These are phyloP conservation scores for Caenorhabditis inopinata DNA, from an alignment of 1,140 invertebrate species.

Conservation along the genomic window DNA sequence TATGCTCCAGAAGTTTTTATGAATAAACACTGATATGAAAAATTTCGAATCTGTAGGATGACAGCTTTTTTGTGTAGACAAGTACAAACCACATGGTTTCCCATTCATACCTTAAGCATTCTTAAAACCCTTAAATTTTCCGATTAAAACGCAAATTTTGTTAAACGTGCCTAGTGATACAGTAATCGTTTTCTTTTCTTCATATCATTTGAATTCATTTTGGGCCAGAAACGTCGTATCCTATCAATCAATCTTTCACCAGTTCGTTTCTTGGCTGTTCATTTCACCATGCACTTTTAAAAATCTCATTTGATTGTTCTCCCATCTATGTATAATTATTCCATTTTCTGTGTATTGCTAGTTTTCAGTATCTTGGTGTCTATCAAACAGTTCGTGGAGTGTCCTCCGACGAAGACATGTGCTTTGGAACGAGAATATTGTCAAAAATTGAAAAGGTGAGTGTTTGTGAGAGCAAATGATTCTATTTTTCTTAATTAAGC, in stretches of 20 bases:
- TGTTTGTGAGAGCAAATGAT: not conserved
- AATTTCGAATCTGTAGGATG: not conserved
- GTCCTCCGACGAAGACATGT: not conserved
- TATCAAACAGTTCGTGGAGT: not conserved
- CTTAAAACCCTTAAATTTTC: constrained; percentile 7
- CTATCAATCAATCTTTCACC: not conserved
- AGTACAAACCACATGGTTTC: constrained; percentile 12
- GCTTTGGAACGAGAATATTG: not conserved
- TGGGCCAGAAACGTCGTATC: not conserved
- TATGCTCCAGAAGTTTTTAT: constrained; percentile 17
- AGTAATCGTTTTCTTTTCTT: not conserved
- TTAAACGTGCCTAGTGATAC: not conserved
- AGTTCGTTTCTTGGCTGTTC: not conserved
- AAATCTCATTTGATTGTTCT: no score
- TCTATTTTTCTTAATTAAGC: not conserved
- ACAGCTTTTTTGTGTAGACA: not conserved
- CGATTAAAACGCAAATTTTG: not conserved
- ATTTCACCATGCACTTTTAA: no score
- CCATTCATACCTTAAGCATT: not conserved
- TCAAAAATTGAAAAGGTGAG: constrained; percentile 17
- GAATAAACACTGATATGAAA: not conserved
- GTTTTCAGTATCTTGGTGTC: constrained; percentile 19
- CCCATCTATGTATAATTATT: no score
- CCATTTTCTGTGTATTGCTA: not conserved
- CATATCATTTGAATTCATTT: constrained; percentile 3